phyloP scores from a whole-genome alignment of 2,113 vertebrate species.

The Proteles cristata region DNA sequence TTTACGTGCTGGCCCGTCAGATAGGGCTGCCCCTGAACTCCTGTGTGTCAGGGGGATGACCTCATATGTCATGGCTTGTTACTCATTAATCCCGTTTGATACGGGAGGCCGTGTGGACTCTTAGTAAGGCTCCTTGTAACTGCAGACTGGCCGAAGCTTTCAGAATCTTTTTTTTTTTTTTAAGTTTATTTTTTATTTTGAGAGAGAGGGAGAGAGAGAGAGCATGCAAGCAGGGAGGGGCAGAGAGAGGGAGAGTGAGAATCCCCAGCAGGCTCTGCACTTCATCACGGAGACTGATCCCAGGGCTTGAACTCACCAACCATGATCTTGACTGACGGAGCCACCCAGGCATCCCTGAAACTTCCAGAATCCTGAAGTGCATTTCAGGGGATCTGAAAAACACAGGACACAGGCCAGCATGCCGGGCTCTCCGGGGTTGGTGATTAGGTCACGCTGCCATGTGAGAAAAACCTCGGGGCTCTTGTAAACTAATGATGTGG shows the following conservation, averaged over 20 bases:
- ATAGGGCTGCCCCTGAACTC: not conserved
- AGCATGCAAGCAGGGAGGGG: too few species aligned
- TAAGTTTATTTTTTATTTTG: too few species aligned
- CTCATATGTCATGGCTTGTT: not conserved
- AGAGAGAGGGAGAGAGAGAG: too few species aligned
- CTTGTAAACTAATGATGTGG: not conserved
- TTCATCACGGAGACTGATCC: too few species aligned
- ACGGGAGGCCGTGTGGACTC: conserved; percentile 36
- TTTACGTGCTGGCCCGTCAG: not conserved
- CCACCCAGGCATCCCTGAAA: not conserved
- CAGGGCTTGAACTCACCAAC: too few species aligned
- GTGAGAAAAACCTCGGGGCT: not conserved
- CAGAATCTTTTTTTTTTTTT: not conserved
- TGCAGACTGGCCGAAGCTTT: not conserved
- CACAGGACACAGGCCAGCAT: not conserved
- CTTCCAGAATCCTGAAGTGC: not conserved
- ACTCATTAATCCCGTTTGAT: conserved; percentile 46
- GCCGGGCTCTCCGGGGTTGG: not conserved
- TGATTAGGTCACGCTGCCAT: conserved; percentile 9
- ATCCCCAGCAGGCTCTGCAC: too few species aligned
- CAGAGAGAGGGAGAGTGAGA: too few species aligned
- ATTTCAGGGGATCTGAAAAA: conserved; percentile 10
- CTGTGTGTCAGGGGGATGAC: not conserved
- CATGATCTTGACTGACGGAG: too few species aligned
- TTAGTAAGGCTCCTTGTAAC: conserved; percentile 34